Evolutionary conservation across 2,113 vertebrate species (phyloP).

Genomic region (Trogon melanurus): DNA sequence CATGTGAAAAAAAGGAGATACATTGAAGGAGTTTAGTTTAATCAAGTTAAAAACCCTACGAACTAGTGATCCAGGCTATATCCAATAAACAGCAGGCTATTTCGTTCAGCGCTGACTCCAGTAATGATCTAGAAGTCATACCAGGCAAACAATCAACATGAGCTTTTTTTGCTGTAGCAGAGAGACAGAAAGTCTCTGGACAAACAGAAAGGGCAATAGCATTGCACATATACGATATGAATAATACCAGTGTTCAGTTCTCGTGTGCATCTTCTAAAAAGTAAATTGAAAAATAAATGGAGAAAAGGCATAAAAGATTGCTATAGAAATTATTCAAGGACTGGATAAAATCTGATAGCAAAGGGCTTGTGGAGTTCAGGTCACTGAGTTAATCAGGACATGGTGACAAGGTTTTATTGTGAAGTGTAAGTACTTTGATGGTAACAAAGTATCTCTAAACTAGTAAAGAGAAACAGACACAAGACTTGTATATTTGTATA

Average conservation of each 20-base stretch:
- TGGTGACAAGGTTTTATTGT: not conserved
- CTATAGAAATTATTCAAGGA: not conserved
- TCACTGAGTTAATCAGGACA: not conserved
- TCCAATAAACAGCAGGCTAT: not conserved
- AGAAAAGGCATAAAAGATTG: not conserved
- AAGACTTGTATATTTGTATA: not conserved
- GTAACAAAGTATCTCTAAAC: not conserved
- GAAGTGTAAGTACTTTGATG: not conserved
- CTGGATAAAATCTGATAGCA: not conserved
- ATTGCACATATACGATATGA: not conserved
- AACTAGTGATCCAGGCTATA: not conserved
- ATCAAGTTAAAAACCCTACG: not conserved
- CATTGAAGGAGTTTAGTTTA: not conserved
- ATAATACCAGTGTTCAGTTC: not conserved
- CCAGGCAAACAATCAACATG: slow-evolving; percentile 30
- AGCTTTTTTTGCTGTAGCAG: slow-evolving; percentile 7
- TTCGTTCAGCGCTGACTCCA: not conserved
- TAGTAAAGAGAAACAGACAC: not conserved
- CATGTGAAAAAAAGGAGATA: fast-evolving
- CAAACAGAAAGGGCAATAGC: slow-evolving; percentile 18
- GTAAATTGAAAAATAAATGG: not conserved
- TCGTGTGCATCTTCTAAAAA: not conserved
- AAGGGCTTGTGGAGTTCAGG: not conserved
- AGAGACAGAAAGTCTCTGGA: slow-evolving; percentile 24
- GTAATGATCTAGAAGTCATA: not conserved